Conservation (phyloP, 23 tunicate species). For the Styela clava region DNA sequence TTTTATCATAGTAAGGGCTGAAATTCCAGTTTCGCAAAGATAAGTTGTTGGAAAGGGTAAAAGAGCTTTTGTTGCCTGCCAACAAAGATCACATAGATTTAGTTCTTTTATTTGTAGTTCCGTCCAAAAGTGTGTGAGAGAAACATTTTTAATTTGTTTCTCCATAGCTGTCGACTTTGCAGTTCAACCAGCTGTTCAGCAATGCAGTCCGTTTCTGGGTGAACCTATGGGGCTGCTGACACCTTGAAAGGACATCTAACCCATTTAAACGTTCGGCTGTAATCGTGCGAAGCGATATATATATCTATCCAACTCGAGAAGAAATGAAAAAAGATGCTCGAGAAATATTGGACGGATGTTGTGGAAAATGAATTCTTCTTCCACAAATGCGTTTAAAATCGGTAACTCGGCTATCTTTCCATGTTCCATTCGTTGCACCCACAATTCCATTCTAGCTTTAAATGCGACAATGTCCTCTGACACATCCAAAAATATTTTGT, state of each 20-base stretch:
- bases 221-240: constrained; percentile 40
- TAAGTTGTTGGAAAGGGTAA: too few relatives aligned
- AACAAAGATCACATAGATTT: constrained; percentile 3
- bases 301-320: constrained; percentile 29
- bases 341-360: too few relatives aligned
- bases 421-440: too few relatives aligned
- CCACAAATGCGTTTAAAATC: too few relatives aligned
- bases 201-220: too few relatives aligned
- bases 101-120: constrained; percentile 31
- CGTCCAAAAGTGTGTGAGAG: constrained; percentile 27
- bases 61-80: constrained; percentile 26
- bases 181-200: constrained; percentile 36
- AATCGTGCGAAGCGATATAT: constrained; percentile 20
- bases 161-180: constrained; percentile 43
- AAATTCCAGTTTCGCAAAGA: too few relatives aligned
- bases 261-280: constrained; percentile 36
- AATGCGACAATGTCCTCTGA: too few relatives aligned
- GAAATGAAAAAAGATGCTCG: constrained; percentile 20
- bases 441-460: too few relatives aligned
- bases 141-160: constrained; percentile 40
- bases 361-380: constrained; percentile 32
- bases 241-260: constrained; percentile 40
- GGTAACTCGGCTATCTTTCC: too few relatives aligned
- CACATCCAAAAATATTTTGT: constrained; percentile 30
- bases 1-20: constrained; percentile 37